A percentile compares a stretch with the other conserved stretches of the same genome.
These are phyloP conservation scores for Cyanoliseus patagonus DNA, from an alignment of 2,113 vertebrate genomes.

Conservation along the genomic window DNA sequence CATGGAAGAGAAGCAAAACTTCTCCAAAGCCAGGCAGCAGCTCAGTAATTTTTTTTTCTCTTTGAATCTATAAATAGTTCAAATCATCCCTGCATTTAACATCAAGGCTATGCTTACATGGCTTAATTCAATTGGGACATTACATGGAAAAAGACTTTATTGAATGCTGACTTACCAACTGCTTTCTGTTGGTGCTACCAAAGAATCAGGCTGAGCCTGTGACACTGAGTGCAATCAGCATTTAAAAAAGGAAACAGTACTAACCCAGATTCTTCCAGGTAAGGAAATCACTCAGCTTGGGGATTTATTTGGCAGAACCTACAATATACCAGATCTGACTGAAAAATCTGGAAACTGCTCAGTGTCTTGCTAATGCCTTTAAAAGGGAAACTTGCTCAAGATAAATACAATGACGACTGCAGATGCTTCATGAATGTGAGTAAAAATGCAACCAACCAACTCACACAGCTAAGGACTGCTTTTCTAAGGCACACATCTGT, in stretches of 20 bases:
- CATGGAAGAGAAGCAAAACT: neutral
- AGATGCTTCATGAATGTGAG: neutral
- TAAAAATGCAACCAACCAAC: neutral
- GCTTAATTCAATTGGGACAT: neutral
- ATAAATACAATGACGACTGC: neutral
- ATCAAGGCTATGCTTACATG: fast-evolving
- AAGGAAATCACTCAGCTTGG: neutral
- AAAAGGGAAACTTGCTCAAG: neutral
- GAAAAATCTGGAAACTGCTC: neutral
- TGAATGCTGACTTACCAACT: neutral
- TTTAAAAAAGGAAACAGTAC: neutral
- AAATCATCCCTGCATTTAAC: neutral
- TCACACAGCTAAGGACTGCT: neutral
- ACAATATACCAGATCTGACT: neutral
- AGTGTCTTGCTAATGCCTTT: neutral
- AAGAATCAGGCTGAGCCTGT: neutral
- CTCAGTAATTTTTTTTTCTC: neutral
- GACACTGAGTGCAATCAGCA: neutral
- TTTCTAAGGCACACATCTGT: neutral
- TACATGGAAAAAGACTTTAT: neutral
- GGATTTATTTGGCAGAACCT: neutral
- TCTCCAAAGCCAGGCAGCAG: neutral
- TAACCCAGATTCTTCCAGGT: neutral
- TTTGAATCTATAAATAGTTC: neutral
- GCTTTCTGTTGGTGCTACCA: neutral